A percentile compares a stretch with the other conserved stretches of the same genome.
These are phyloP conservation scores for Volucella inanis DNA, from an alignment of 2,888 invertebrate species.

Conservation along the genomic window DNA sequence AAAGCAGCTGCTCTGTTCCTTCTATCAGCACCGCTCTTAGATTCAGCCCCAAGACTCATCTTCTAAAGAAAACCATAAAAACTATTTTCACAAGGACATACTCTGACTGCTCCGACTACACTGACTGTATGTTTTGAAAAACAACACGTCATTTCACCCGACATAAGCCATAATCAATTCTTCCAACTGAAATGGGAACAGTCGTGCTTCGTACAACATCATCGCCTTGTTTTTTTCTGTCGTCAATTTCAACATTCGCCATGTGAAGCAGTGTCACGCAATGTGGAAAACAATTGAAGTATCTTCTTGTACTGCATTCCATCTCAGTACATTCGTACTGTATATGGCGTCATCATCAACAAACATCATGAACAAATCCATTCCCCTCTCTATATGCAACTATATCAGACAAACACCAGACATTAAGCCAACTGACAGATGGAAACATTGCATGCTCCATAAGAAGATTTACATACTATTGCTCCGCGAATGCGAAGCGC, in stretches of 20 bases:
- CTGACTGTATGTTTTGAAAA: constrained; percentile 78
- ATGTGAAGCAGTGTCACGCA: constrained; percentile 41
- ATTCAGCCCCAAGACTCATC: background rate
- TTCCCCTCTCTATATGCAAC: background rate
- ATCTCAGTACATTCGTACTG: background rate
- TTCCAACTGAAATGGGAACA: constrained; percentile 17
- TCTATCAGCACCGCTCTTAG: no score
- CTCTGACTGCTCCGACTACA: background rate
- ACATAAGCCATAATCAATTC: constrained; percentile 82
- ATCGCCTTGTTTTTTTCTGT: constrained; percentile 28
- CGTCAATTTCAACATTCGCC: constrained; percentile 25
- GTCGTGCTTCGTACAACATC: constrained; percentile 6
- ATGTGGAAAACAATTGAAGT: constrained; percentile 66
- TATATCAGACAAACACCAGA: constrained; percentile 58
- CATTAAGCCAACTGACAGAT: constrained; percentile 57
- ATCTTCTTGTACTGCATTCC: constrained; percentile 41
- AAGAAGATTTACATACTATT: constrained; percentile 63
- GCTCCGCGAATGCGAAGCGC: constrained; percentile 54
- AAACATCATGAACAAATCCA: constrained; percentile 19
- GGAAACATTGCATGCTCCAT: constrained; percentile 42
- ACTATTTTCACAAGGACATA: background rate
- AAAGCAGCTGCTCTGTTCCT: no score
- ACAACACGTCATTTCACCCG: constrained; percentile 82
- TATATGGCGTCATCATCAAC: constrained; percentile 38
- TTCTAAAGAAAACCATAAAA: constrained; percentile 9